Percentiles rank a stretch among this genome's conserved stretches.
These are phyloP conservation scores for Meteorus sp. DNA, from an alignment of 1,140 invertebrate species.

Conservation along the genomic window DNA sequence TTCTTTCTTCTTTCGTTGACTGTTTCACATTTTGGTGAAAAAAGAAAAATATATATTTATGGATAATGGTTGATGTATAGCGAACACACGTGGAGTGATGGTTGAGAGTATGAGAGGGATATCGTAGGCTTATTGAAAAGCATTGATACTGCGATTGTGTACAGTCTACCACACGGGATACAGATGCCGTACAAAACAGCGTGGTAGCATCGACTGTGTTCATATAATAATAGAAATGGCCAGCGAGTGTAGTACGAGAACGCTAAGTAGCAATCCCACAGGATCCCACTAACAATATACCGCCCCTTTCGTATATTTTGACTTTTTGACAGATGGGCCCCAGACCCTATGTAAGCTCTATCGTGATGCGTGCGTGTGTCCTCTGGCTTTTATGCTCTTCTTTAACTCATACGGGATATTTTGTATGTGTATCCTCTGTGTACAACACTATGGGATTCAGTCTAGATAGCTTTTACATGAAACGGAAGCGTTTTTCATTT, in stretches of 20 bases:
- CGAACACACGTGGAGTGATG: too few relatives aligned
- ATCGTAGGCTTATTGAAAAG: not conserved
- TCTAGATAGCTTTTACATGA: constrained; percentile 26
- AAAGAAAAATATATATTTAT: too few relatives aligned
- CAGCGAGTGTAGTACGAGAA: constrained; percentile 32
- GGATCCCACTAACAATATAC: constrained; percentile 45
- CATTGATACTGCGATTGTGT: too few relatives aligned
- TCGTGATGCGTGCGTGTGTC: constrained; percentile 23
- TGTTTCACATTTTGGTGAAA: too few relatives aligned
- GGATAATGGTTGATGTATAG: too few relatives aligned
- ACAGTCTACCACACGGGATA: too few relatives aligned
- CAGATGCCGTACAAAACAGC: constrained; percentile 51
- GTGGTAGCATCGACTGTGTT: not conserved
- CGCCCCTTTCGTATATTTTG: constrained; percentile 52
- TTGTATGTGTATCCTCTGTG: too few relatives aligned
- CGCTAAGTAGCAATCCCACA: constrained; percentile 55
- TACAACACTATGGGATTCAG: too few relatives aligned
- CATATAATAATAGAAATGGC: constrained; percentile 7
- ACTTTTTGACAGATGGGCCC: constrained; percentile 55
- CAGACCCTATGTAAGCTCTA: constrained; percentile 18
- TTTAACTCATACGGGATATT: too few relatives aligned
- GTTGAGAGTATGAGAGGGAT: not conserved
- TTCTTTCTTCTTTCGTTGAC: too few relatives aligned
- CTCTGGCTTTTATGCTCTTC: constrained; percentile 13
- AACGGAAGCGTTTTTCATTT: constrained; percentile 28